A percentile compares a stretch with the other conserved stretches of the same genome.
These are phyloP conservation scores for Lochmaea capreae DNA, from an alignment of 2,888 invertebrate genomes.

Conservation along the genomic window DNA sequence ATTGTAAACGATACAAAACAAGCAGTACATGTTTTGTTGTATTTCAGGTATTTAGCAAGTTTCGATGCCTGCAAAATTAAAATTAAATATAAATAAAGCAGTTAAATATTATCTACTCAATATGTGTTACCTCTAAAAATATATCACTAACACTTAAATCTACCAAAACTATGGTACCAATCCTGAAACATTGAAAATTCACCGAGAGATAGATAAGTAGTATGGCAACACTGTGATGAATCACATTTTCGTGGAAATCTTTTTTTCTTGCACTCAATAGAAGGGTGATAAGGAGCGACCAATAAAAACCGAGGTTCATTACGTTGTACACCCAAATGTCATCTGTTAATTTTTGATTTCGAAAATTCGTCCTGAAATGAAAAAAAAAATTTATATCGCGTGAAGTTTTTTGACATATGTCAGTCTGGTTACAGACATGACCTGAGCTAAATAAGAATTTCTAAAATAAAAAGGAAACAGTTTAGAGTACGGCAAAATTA, in stretches of 20 bases:
- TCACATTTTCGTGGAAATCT: conserved; percentile 19
- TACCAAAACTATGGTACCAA: conserved; percentile 15
- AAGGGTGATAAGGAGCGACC: conserved; percentile 20
- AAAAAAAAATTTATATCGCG: conserved; percentile 1
- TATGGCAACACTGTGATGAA: conserved; percentile 27
- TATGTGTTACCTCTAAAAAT: conserved; percentile 25
- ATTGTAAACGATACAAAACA: conserved; percentile 16
- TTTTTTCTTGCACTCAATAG: conserved; percentile 5
- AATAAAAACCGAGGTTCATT: conserved; percentile 18
- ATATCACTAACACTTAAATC: conserved; percentile 23
- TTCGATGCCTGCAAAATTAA: conserved; percentile 24
- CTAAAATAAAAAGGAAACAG: no score
- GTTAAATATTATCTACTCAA: not conserved
- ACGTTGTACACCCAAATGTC: conserved; percentile 20
- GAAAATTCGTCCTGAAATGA: conserved; percentile 19
- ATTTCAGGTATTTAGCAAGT: conserved; percentile 22
- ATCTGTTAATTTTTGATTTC: conserved; percentile 4
- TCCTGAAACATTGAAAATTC: not conserved
- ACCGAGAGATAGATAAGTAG: conserved; percentile 17
- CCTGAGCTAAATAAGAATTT: no score
- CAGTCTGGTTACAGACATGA: no score
- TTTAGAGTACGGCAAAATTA: no score
- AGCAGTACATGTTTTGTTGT: not conserved
- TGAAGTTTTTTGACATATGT: no score
- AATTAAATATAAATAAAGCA: not conserved